These are phyloP conservation scores for Campoplex nolae DNA, from an alignment of 2,888 invertebrate species.

Conservation along the genomic window DNA sequence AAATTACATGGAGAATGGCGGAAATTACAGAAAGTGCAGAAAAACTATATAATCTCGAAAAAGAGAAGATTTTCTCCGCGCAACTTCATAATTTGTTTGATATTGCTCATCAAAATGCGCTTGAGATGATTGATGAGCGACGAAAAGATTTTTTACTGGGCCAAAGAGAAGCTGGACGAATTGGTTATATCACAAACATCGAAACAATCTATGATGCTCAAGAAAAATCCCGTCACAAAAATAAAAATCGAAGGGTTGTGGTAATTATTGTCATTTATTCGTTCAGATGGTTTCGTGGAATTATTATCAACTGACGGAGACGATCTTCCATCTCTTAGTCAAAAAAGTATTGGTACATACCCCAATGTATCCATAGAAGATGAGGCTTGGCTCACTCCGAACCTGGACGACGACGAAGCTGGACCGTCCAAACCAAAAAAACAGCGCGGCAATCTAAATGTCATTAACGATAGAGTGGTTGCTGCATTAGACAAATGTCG, in stretches of 20 bases:
- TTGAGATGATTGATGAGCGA: slow-evolving; percentile 56
- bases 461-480: slow-evolving; percentile 64
- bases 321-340: slow-evolving; percentile 43
- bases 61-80: slow-evolving; percentile 62
- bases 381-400: slow-evolving; percentile 12
- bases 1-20: too few species aligned
- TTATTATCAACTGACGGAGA: slow-evolving; percentile 49
- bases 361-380: slow-evolving; percentile 55
- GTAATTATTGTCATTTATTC: too few species aligned
- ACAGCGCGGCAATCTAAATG: slow-evolving; percentile 35
- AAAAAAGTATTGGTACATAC: slow-evolving; percentile 53
- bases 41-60: slow-evolving; percentile 61
- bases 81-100: slow-evolving; percentile 67
- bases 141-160: slow-evolving; percentile 48
- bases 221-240: slow-evolving; percentile 6
- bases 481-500: slow-evolving; percentile 67
- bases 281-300: slow-evolving; percentile 41
- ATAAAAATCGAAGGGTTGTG: too few species aligned
- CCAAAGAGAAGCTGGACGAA: slow-evolving; percentile 38
- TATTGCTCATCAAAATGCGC: slow-evolving; percentile 59
- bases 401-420: slow-evolving; percentile 33
- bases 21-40: slow-evolving; percentile 64
- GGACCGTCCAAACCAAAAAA: slow-evolving; percentile 27
- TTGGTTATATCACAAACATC: slow-evolving; percentile 45
- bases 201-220: slow-evolving; percentile 27